A percentile compares a stretch with the other conserved stretches of the same genome.
Conservation (phyloP, 1,140 invertebrate genomes). For the Hyposmocoma kahamanoa region DNA sequence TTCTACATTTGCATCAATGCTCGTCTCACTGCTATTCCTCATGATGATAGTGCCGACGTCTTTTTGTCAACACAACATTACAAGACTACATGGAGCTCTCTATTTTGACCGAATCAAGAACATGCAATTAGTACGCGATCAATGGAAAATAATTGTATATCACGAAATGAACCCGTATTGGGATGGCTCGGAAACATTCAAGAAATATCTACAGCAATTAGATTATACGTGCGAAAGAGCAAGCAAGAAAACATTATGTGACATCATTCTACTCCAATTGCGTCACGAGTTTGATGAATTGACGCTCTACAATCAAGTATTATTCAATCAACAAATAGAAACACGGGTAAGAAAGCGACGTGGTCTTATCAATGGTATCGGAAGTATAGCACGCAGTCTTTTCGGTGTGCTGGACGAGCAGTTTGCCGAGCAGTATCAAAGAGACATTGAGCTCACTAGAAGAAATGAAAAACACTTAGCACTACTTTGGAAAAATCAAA, state of each 20-base stretch:
- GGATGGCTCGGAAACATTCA: conserved; percentile 4
- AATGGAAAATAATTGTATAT: conserved; percentile 23
- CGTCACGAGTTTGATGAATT: conserved; percentile 15
- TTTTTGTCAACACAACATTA: not conserved
- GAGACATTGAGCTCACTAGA: conserved; percentile 6
- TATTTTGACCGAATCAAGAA: conserved; percentile 19
- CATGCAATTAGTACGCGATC: conserved; percentile 18
- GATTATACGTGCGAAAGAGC: not conserved
- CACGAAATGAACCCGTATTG: conserved; percentile 22
- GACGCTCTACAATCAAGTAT: conserved; percentile 13
- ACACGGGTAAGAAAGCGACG: conserved; percentile 8
- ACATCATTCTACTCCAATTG: conserved; percentile 12
- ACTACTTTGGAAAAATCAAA: conserved; percentile 9
- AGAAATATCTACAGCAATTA: conserved; percentile 4
- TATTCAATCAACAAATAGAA: conserved; percentile 6
- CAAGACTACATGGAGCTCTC: not conserved
- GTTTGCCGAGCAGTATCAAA: conserved; percentile 12
- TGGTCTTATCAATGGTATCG: conserved; percentile 21
- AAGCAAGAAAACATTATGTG: conserved; percentile 3
- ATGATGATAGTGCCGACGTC: not conserved
- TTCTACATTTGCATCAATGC: not conserved
- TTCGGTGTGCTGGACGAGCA: conserved; percentile 12
- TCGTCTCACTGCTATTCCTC: not conserved
- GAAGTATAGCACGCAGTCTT: conserved; percentile 15
- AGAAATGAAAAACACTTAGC: conserved; percentile 11